Conservation (phyloP, 2,888 invertebrate species). For the Celastrina argiolus region DNA sequence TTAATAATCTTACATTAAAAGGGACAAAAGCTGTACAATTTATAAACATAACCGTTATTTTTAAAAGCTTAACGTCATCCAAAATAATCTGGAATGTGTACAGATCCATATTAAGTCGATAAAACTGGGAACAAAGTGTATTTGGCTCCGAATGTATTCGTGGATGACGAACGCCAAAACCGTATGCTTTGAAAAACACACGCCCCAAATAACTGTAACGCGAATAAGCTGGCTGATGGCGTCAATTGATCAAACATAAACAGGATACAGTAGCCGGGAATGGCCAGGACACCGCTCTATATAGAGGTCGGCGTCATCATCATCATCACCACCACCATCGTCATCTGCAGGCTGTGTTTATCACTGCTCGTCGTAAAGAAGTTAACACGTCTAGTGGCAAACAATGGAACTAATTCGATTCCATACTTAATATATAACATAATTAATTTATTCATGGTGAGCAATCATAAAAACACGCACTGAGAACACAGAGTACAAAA, state of each 20-base stretch:
- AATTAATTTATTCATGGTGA: too few relatives aligned
- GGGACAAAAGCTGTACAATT: background rate
- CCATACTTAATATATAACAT: too few relatives aligned
- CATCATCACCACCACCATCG: background rate
- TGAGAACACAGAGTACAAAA: too few relatives aligned
- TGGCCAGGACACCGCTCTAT: background rate
- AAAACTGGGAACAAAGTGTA: background rate
- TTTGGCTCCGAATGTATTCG: slow-evolving; percentile 20
- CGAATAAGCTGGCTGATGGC: slow-evolving; percentile 15
- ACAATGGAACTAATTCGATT: too few relatives aligned
- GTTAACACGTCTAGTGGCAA: too few relatives aligned
- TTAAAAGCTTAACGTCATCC: background rate
- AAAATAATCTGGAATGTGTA: slow-evolving; percentile 12
- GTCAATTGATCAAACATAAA: slow-evolving; percentile 15
- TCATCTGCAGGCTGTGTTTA: too few relatives aligned
- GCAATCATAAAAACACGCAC: too few relatives aligned
- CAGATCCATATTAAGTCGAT: background rate
- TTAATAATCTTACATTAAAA: background rate
- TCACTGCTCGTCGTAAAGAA: too few relatives aligned
- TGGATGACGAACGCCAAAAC: slow-evolving; percentile 32
- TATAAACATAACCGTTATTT: background rate
- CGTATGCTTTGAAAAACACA: slow-evolving; percentile 47
- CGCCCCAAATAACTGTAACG: slow-evolving; percentile 51
- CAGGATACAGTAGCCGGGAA: slow-evolving; percentile 6
- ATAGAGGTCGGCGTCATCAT: slow-evolving; percentile 1